Base-by-base conservation (phyloP, 2,113 vertebrate species). In the Hystrix brachyura region DNA sequence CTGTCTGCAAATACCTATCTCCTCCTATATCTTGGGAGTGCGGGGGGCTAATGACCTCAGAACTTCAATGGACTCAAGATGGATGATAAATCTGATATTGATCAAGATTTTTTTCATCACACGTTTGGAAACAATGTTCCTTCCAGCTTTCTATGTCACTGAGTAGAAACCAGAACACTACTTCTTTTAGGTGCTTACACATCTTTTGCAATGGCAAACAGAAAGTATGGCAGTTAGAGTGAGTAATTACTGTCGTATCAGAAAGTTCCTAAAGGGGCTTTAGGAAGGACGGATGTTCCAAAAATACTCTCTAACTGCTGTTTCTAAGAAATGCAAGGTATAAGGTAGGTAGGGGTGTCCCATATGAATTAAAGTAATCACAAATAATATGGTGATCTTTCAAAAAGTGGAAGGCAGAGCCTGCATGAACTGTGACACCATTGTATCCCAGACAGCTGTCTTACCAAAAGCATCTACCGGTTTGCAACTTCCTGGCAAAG, bases 271-370 rank as follows among this genome's bases (percentile, higher is more conserved):
- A 65, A 86, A 87, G 51, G 72, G 34, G 13, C 2, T 78, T 95
- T 83, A 79, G 38, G 43, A 91, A 53, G 23, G 65, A 94, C 53
- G 76, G 51, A 89, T 94, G n/a, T 53, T 67, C 59, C 55, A 76
- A 57, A 90, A 90, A 95, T 15, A 76, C 51, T 43, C 38, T 74
- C 57, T 59, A 62, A 23, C 23, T 67, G 19, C 64, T 94, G 48
- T 78, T 93, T 84, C 86, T 78, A 14, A 84, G 59, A 95, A 95
- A 89, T 59, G 7, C 76, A 91, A 89, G 43, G 9, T 57, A 59
- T 48, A 7, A 6, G 43, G 59, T 53, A 48, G 29, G 48, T 8
- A 78, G 34, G 32, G 29, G 57, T 27, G 43, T 74, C 27, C 60
- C 80, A 92, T 8, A 80, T 57, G 11, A 34, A 7, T 74, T 87